Evolutionary conservation across 2,113 vertebrate genomes (phyloP).

Genomic region (Cranoglanis bouderius): DNA sequence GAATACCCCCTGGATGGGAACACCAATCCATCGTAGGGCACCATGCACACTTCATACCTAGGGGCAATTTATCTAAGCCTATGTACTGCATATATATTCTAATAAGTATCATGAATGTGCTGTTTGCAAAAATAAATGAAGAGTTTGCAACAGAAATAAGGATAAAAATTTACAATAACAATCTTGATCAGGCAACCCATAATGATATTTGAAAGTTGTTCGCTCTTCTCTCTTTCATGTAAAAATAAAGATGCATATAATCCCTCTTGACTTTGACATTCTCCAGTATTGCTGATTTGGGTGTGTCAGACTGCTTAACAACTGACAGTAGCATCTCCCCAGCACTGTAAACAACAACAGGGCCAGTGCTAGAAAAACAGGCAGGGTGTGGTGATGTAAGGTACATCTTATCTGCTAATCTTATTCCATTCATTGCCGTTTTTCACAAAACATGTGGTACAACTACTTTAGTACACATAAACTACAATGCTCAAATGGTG

Average conservation of each 20-base stretch:
- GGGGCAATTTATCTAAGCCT: neutral
- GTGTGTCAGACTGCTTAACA: neutral
- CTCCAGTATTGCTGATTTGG: neutral
- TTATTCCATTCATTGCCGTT: neutral
- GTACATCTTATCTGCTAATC: neutral
- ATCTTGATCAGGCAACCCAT: neutral
- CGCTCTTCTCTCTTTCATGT: neutral
- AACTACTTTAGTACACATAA: neutral
- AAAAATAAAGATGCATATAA: neutral
- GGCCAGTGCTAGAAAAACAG: neutral
- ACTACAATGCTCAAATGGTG: neutral
- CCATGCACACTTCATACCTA: neutral
- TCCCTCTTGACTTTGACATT: neutral
- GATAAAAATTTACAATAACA: neutral
- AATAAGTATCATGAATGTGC: neutral
- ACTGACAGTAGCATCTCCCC: neutral
- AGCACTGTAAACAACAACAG: neutral
- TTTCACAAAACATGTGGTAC: neutral
- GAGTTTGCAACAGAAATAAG: neutral
- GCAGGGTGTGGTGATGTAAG: neutral
- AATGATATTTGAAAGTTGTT: neutral
- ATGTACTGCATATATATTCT: neutral
- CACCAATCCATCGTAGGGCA: neutral
- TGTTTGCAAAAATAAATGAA: neutral
- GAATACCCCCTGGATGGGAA: neutral